Conservation (phyloP, 2,797 vertebrate species). For the Orestias chungarensis region DNA sequence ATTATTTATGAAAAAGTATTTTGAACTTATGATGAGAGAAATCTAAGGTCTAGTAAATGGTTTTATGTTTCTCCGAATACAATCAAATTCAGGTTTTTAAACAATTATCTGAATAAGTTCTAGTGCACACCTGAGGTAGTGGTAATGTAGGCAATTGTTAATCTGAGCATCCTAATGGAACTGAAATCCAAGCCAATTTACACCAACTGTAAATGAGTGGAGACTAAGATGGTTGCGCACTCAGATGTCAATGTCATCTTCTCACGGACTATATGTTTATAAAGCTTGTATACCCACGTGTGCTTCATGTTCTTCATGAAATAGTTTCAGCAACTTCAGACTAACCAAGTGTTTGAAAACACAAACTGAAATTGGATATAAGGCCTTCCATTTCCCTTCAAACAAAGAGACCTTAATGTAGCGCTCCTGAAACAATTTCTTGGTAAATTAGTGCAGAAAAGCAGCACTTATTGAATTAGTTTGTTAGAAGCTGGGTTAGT, state of each 20-base stretch:
- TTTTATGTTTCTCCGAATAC: background rate
- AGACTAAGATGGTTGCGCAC: conserved; percentile 8
- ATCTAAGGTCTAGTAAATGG: conserved; percentile 2
- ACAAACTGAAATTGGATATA: conserved; percentile 40
- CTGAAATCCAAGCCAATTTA: conserved; percentile 20
- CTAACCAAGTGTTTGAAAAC: conserved; percentile 16
- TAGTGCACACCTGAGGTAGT: conserved; percentile 75
- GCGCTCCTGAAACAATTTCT: conserved; percentile 69
- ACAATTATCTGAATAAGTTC: conserved; percentile 25
- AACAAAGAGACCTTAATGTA: conserved; percentile 42
- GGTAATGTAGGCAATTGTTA: conserved; percentile 63
- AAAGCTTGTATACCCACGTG: background rate
- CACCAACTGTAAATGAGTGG: conserved; percentile 15
- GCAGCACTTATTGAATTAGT: conserved; percentile 85
- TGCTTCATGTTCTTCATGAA: background rate
- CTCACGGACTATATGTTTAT: background rate
- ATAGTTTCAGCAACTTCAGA: background rate
- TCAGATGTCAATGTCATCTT: background rate
- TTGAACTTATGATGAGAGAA: conserved; percentile 12
- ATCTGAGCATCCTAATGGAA: conserved; percentile 21
- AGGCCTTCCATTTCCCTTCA: conserved; percentile 52
- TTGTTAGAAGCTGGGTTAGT: conserved; percentile 88
- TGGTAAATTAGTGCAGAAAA: conserved; percentile 84
- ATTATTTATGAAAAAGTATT: conserved; percentile 38
- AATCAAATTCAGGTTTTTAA: conserved; percentile 6